These are phyloP conservation scores for Paraescarpia echinospica DNA, from an alignment of 1,140 invertebrate species.

Conservation along the genomic window DNA sequence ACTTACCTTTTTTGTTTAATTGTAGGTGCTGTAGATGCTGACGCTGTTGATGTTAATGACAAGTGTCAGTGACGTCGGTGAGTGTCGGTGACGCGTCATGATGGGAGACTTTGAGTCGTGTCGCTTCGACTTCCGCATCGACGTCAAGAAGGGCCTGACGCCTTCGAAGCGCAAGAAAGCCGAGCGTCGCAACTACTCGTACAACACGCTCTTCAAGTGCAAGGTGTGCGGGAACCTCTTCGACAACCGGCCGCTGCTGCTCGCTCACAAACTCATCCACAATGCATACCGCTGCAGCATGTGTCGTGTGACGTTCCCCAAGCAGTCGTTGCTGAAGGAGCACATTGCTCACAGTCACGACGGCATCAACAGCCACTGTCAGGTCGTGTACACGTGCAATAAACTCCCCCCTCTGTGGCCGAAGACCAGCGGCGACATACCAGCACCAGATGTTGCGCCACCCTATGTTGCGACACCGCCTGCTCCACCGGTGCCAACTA, in stretches of 20 bases:
- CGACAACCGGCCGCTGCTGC: slow-evolving; percentile 17
- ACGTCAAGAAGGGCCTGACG: slow-evolving; percentile 25
- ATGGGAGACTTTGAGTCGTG: slow-evolving; percentile 25
- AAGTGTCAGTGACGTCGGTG: too few relatives aligned
- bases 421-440: background rate
- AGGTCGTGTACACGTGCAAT: background rate
- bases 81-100: background rate
- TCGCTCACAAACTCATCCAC: slow-evolving; percentile 24
- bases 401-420: background rate
- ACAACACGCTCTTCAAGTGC: slow-evolving; percentile 29
- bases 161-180: slow-evolving; percentile 25
- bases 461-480: background rate
- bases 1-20: too few relatives aligned
- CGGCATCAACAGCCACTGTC: background rate
- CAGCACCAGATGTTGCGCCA: background rate
- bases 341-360: background rate
- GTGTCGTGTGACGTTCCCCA: slow-evolving; percentile 2
- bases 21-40: background rate
- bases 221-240: slow-evolving; percentile 26
- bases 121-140: slow-evolving; percentile 28
- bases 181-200: slow-evolving; percentile 13
- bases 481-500: background rate
- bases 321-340: slow-evolving; percentile 2
- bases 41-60: background rate
- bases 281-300: background rate